Evolutionary conservation across 2,113 vertebrate genomes (phyloP).

Genomic region (Oryzias celebensis): DNA sequence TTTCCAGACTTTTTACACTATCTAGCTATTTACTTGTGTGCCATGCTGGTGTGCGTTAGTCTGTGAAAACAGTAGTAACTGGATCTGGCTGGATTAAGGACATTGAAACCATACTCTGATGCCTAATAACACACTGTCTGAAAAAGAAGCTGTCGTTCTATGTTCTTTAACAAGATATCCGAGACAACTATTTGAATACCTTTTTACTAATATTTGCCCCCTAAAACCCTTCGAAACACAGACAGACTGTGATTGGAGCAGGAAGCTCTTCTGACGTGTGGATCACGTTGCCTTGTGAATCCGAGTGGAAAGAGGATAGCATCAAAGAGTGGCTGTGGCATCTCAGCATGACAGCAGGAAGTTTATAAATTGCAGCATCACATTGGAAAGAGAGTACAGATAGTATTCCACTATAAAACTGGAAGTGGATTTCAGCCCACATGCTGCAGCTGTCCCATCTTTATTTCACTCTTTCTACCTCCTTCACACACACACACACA

Average conservation of each 20-base stretch:
- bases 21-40: slow-evolving; percentile 36
- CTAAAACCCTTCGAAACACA: slow-evolving; percentile 43
- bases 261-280: slow-evolving; percentile 51
- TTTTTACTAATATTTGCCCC: slow-evolving; percentile 54
- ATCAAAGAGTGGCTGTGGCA: slow-evolving; percentile 62
- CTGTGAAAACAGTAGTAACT: slow-evolving; percentile 42
- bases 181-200: slow-evolving; percentile 58
- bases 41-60: slow-evolving; percentile 23
- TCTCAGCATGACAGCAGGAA: slow-evolving; percentile 70
- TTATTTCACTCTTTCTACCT: slow-evolving; percentile 37
- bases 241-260: slow-evolving; percentile 39
- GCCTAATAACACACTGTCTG: slow-evolving; percentile 23
- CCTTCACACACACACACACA: background rate
- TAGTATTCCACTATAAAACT: slow-evolving; percentile 75
- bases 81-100: slow-evolving; percentile 52
- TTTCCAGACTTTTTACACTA: slow-evolving; percentile 64
- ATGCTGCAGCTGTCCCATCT: slow-evolving; percentile 67
- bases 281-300: slow-evolving; percentile 68
- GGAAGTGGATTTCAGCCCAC: slow-evolving; percentile 58
- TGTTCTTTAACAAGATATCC: slow-evolving; percentile 60
- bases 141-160: slow-evolving; percentile 44
- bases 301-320: slow-evolving; percentile 60
- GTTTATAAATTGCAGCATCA: slow-evolving; percentile 69
- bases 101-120: slow-evolving; percentile 53
- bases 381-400: slow-evolving; percentile 54